These are phyloP conservation scores for Metacarcinus magister DNA, from an alignment of 2,888 invertebrate species.

Conservation along the genomic window DNA sequence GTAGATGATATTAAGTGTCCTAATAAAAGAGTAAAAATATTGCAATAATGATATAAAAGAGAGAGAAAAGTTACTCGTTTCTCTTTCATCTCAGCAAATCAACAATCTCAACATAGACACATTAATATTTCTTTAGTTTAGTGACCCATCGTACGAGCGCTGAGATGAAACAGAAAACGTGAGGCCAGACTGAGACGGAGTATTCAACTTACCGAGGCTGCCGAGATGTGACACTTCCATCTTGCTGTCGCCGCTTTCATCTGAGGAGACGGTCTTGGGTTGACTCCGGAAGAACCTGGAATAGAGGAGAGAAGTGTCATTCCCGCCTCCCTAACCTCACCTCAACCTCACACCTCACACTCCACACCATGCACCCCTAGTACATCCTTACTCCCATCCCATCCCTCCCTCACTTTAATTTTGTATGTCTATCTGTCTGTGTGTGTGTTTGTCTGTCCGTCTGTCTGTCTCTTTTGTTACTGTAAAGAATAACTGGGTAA, in stretches of 20 bases:
- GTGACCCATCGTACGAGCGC: too few relatives aligned
- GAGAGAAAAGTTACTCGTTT: too few relatives aligned
- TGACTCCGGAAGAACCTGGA: slow-evolving; percentile 89
- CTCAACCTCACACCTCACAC: background rate
- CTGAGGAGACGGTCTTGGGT: slow-evolving; percentile 87
- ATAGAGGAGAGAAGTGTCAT: background rate
- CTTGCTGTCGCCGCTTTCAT: slow-evolving; percentile 85
- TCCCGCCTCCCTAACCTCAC: slow-evolving; percentile 18
- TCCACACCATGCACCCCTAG: background rate
- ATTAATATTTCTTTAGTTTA: too few relatives aligned
- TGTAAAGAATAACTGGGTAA: background rate
- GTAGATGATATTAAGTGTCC: background rate
- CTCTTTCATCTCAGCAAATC: too few relatives aligned
- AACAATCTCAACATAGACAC: too few relatives aligned
- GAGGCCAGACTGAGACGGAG: too few relatives aligned
- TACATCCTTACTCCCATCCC: background rate
- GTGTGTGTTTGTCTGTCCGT: background rate
- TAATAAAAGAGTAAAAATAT: background rate
- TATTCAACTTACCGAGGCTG: slow-evolving; percentile 69
- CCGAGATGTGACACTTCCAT: slow-evolving; percentile 83
- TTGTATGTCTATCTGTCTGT: background rate
- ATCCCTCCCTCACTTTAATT: background rate
- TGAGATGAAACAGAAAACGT: background rate
- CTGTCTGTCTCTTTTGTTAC: background rate
- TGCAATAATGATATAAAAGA: background rate